Conservation (phyloP, 2,888 invertebrate species). For the Congeria kusceri region DNA sequence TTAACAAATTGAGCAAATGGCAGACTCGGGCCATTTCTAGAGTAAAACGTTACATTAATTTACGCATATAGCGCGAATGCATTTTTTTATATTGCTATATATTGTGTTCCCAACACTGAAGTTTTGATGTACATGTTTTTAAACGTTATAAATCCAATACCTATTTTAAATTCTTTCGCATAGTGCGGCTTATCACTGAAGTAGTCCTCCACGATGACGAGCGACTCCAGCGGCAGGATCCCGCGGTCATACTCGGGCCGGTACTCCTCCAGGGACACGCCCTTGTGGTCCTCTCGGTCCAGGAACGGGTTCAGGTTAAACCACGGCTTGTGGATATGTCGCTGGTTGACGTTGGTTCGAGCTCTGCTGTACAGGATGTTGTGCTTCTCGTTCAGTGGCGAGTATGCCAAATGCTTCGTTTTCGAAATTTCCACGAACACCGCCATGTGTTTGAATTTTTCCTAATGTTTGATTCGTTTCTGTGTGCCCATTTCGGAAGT, state of each 20-base stretch:
- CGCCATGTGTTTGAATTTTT: constrained; percentile 28
- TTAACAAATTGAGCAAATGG: too few species aligned
- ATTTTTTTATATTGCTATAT: too few species aligned
- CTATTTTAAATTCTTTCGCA: constrained; percentile 50
- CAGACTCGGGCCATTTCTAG: too few species aligned
- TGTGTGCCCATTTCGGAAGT: background rate
- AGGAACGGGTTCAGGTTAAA: constrained; percentile 61
- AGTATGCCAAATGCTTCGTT: constrained; percentile 43
- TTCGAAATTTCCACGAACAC: constrained; percentile 47
- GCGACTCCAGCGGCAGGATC: constrained; percentile 43
- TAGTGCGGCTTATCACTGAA: constrained; percentile 47
- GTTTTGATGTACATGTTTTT: too few species aligned
- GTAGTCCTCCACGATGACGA: constrained; percentile 56
- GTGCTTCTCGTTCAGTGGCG: constrained; percentile 57
- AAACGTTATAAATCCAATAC: too few species aligned
- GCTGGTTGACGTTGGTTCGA: constrained; percentile 40
- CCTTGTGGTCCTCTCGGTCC: constrained; percentile 42
- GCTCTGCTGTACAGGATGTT: constrained; percentile 54
- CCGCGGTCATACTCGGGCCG: constrained; percentile 34
- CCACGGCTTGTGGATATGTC: constrained; percentile 60
- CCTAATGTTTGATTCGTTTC: background rate
- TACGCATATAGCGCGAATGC: too few species aligned
- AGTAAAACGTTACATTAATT: too few species aligned
- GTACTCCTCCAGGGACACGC: constrained; percentile 34
- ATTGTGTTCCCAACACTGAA: too few species aligned